A percentile compares a stretch with the other conserved stretches of the same genome.
Conservation (phyloP, 2,797 vertebrate genomes). For the Peromyscus attwateri region DNA sequence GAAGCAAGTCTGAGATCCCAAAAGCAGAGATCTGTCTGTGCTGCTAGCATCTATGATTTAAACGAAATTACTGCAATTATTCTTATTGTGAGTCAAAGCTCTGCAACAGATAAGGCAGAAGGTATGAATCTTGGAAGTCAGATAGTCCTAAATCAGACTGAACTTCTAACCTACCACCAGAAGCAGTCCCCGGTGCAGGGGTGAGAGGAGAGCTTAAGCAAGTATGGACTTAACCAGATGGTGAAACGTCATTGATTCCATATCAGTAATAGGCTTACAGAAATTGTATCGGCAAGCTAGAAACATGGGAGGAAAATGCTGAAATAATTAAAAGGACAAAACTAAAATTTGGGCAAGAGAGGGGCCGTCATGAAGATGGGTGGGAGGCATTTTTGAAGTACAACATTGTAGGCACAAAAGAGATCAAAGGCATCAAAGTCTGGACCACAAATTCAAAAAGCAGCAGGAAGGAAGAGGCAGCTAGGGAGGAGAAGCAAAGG, state of each 20-base stretch:
- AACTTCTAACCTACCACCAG: conserved; percentile 47
- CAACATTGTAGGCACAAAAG: rapidly evolving
- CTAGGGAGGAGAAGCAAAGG: rapidly evolving
- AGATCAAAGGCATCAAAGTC: neutral
- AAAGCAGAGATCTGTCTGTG: conserved; percentile 26
- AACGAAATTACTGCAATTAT: conserved; percentile 54
- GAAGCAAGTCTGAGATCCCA: conserved; percentile 38
- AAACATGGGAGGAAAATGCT: neutral
- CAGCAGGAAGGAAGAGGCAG: neutral
- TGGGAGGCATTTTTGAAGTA: neutral
- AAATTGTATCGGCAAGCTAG: neutral
- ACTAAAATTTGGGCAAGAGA: conserved; percentile 32
- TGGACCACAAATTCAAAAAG: neutral
- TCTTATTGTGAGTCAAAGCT: conserved; percentile 47
- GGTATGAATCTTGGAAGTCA: conserved; percentile 46
- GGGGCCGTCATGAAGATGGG: neutral
- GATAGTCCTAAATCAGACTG: conserved; percentile 50
- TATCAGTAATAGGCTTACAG: neutral
- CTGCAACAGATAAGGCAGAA: conserved; percentile 49
- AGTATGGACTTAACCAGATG: neutral
- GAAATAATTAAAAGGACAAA: conserved; percentile 17
- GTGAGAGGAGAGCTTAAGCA: too few species aligned
- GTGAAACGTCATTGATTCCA: neutral
- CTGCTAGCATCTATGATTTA: conserved; percentile 18
- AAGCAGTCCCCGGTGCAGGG: neutral